Base-by-base conservation (phyloP, 2,797 vertebrate species). In the Sebastes vulpes region DNA sequence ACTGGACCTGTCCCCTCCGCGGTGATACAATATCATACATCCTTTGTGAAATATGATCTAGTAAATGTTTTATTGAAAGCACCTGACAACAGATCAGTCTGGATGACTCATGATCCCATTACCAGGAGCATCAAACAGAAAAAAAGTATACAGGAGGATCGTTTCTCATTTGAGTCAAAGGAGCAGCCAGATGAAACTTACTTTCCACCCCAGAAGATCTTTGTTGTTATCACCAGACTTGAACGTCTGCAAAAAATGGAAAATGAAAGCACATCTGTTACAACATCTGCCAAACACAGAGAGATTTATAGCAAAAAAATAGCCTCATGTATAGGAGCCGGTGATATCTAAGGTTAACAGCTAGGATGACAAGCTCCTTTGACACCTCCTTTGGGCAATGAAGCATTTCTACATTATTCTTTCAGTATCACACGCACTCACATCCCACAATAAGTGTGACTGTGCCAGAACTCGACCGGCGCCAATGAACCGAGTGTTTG, bases 131-230 rank as follows among this genome's bases (percentile, higher is more conserved):
- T 81, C 54, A 64, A 57, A 65, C 57, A 77, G 42, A 46, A 26
- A 35, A 32, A 72, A 81, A 86, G 66, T 56, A 65, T 31, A 86
- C 57, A 52, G 29, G 9, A 25, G 23, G 66, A 77, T 56, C 21
- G 10, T 80, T 89, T 88, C 84, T 85, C 70, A 83, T 89, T 82
- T 72, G 35, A 71, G 42, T 72, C 35, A 81, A 59, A 85, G 38
- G 46, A 74, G 29, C 52, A 88, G 42, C 28, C 26, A 65, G 57
- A 50, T 26, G 28, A 77, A 82, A 98, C 98, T 89, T 98, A 99
- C 99, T 99, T 99, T 97, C 99, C 99, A 79, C 99, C 99, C 99
- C 99, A 99, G 96, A 99, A 99, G 95, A 99, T 98, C 95, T 99
- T 99, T 65, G 99, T 99, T 63, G 99, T 99, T 93, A 99, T 99